Evolutionary conservation across 2,113 vertebrate species (phyloP).

Genomic region (Stercorarius parasiticus): DNA sequence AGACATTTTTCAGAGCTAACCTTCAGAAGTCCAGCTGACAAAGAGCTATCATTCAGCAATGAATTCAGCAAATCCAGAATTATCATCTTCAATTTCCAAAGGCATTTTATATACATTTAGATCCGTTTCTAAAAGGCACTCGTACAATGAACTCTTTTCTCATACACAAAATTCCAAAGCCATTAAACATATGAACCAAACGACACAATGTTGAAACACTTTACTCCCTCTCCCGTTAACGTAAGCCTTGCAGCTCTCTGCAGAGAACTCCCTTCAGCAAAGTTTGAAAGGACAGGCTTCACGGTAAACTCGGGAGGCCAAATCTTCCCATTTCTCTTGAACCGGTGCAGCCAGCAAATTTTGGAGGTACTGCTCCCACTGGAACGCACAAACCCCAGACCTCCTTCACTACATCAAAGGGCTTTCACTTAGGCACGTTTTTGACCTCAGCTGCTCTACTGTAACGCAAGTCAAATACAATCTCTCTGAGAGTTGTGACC

Average conservation of each 20-base stretch:
- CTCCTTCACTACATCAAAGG: neutral
- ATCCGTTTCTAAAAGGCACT: neutral
- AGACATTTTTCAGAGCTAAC: neutral
- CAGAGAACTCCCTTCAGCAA: neutral
- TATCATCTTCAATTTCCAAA: neutral
- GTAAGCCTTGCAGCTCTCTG: neutral
- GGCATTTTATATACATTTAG: neutral
- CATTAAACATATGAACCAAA: neutral
- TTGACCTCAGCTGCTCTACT: neutral
- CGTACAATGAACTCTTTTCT: neutral
- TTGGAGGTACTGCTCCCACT: neutral
- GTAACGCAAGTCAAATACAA: neutral
- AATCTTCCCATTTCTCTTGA: neutral
- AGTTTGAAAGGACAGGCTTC: neutral
- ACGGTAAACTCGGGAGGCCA: neutral
- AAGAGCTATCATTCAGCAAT: neutral
- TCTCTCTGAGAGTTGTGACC: neutral
- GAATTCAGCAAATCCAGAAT: neutral
- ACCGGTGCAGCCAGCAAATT: neutral
- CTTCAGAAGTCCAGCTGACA: neutral
- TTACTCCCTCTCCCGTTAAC: neutral
- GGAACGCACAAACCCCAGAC: neutral
- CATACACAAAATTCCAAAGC: neutral
- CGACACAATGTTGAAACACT: neutral
- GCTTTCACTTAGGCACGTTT: neutral